A percentile compares a stretch with the other conserved stretches of the same genome.
Evolutionary conservation across 2,888 invertebrate genomes (phyloP).

Genomic region (Sipha maydis): DNA sequence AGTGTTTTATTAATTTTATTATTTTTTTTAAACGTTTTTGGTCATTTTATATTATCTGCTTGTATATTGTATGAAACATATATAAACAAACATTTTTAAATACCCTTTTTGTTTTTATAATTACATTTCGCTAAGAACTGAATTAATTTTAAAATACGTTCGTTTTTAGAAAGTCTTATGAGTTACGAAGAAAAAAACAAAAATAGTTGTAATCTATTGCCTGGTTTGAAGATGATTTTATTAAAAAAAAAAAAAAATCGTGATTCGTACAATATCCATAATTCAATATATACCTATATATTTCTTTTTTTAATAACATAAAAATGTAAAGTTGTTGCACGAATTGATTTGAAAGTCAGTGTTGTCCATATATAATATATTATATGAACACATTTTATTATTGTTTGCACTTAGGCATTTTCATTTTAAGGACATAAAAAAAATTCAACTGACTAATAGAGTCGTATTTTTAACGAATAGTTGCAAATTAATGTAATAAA

Average conservation of each 20-base stretch:
- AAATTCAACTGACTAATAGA: too few species aligned
- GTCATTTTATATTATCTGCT: not conserved
- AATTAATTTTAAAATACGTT: constrained; percentile 1
- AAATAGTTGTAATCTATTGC: not conserved
- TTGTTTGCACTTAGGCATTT: too few species aligned
- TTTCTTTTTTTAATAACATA: too few species aligned
- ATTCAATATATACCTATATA: not conserved
- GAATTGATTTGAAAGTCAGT: too few species aligned
- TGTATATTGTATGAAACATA: too few species aligned
- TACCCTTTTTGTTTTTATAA: too few species aligned
- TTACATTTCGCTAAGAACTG: not conserved
- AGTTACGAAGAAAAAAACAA: not conserved
- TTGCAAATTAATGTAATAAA: not conserved
- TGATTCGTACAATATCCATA: not conserved
- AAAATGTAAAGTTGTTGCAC: too few species aligned
- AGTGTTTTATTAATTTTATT: constrained; percentile 19
- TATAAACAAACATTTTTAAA: too few species aligned
- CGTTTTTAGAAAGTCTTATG: constrained; percentile 22
- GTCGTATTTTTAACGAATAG: not conserved
- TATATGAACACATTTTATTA: too few species aligned
- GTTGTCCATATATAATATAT: too few species aligned
- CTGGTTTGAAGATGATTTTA: not conserved
- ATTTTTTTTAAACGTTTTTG: not conserved
- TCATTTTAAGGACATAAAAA: too few species aligned
- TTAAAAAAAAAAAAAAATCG: not conserved